A percentile compares a stretch with the other conserved stretches of the same genome.
These are phyloP conservation scores for Physella acuta DNA, from an alignment of 1,140 invertebrate species.

Conservation along the genomic window DNA sequence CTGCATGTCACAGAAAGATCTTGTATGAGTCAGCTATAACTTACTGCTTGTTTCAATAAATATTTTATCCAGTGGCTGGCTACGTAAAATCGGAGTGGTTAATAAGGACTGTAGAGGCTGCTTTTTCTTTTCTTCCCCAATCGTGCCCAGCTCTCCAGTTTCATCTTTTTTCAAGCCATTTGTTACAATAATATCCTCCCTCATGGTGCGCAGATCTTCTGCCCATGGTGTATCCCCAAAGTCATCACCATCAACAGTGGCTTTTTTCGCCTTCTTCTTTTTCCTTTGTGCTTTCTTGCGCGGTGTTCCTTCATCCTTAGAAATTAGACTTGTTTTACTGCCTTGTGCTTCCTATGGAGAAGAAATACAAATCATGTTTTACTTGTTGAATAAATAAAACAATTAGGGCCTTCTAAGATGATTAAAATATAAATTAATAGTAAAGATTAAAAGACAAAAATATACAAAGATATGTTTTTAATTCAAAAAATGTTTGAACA, in stretches of 20 bases:
- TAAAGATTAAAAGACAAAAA: too few relatives aligned
- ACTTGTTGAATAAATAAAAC: too few relatives aligned
- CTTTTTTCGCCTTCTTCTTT: conserved; percentile 34
- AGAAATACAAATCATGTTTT: conserved; percentile 1
- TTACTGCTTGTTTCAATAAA: conserved; percentile 52
- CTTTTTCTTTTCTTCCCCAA: conserved; percentile 33
- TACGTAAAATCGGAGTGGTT: conserved; percentile 36
- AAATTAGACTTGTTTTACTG: conserved; percentile 49
- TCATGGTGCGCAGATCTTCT: conserved; percentile 45
- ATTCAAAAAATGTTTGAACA: too few relatives aligned
- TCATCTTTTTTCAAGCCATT: conserved; percentile 24
- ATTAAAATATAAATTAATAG: too few relatives aligned
- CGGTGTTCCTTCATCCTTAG: conserved; percentile 39
- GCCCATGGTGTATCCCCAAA: conserved; percentile 38
- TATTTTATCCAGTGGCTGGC: conserved; percentile 50
- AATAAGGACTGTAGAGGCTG: conserved; percentile 18
- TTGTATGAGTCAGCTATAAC: conserved; percentile 30
- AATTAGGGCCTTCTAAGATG: background rate
- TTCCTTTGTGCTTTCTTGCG: conserved; percentile 44
- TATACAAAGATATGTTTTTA: too few relatives aligned
- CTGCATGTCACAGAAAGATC: too few relatives aligned
- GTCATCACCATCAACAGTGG: conserved; percentile 34
- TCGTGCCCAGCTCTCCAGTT: background rate
- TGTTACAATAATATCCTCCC: conserved; percentile 46
- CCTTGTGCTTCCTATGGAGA: conserved; percentile 40